Evolutionary conservation across 1,140 invertebrate genomes (phyloP).

Genomic region (Mycetomoellerius zeteki): DNA sequence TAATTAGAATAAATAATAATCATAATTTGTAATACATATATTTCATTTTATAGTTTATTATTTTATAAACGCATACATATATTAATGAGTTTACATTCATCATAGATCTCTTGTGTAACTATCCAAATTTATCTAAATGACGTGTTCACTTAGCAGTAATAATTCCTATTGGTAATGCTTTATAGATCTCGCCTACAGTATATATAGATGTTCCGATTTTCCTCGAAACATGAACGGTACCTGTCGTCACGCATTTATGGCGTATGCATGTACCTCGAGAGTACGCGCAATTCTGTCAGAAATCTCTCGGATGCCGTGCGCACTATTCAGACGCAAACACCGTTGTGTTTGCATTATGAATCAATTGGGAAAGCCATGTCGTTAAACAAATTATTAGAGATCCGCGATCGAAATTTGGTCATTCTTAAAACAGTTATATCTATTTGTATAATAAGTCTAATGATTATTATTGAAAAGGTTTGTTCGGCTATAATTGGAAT

Average conservation of each 20-base stretch:
- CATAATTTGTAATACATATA: background rate
- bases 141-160: slow-evolving; percentile 60
- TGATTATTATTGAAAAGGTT: slow-evolving; percentile 27
- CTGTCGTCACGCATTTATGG: slow-evolving; percentile 59
- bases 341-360: slow-evolving; percentile 77
- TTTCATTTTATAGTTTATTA: background rate
- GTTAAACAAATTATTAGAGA: slow-evolving; percentile 27
- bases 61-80: background rate
- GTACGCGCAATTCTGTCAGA: slow-evolving; percentile 40
- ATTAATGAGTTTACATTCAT: slow-evolving; percentile 12
- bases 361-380: slow-evolving; percentile 75
- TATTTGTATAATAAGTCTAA: background rate
- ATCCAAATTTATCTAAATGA: slow-evolving; percentile 75
- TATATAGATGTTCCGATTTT: slow-evolving; percentile 69
- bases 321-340: slow-evolving; percentile 35
- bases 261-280: background rate
- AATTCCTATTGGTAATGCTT: slow-evolving; percentile 51
- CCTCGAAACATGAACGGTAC: slow-evolving; percentile 70
- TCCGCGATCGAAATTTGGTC: slow-evolving; percentile 3
- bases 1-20: background rate
- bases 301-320: slow-evolving; percentile 1
- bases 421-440: slow-evolving; percentile 25
- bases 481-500: background rate
- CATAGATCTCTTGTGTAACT: slow-evolving; percentile 2
- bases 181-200: slow-evolving; percentile 64